Percentiles rank a stretch among this genome's conserved stretches.
These are phyloP conservation scores for Andrena bicolor DNA, from an alignment of 2,888 invertebrate genomes.

Conservation along the genomic window DNA sequence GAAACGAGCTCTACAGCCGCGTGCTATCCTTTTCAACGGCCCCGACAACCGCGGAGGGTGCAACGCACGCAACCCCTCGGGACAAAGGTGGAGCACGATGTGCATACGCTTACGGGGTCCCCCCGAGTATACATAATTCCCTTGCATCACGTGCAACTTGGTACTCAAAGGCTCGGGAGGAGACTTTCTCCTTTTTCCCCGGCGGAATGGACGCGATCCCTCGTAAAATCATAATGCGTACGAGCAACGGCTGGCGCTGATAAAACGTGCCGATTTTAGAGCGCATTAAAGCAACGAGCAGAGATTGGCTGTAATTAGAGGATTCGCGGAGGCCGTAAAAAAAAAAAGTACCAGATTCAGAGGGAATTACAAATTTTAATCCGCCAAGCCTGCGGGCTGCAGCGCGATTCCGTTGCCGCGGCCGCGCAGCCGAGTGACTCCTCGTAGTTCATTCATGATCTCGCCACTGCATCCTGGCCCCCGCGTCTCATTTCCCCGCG, in stretches of 20 bases:
- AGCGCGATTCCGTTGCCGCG: conserved; percentile 42
- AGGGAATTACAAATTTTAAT: conserved; percentile 47
- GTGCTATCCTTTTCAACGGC: conserved; percentile 31
- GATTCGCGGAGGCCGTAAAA: neutral
- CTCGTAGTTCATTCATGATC: conserved; percentile 65
- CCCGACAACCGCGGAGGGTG: conserved; percentile 42
- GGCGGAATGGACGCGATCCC: neutral
- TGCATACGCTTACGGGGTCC: conserved; percentile 12
- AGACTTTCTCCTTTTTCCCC: conserved; percentile 9
- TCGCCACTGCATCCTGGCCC: conserved; percentile 18
- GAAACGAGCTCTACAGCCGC: neutral
- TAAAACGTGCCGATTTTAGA: neutral
- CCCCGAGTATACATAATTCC: conserved; percentile 47
- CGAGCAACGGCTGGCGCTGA: neutral
- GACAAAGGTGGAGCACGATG: conserved; percentile 12
- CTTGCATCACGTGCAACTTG: conserved; percentile 32
- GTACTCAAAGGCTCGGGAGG: conserved; percentile 8
- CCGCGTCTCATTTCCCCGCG: conserved; percentile 32
- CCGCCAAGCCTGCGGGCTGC: neutral
- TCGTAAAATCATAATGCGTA: neutral
- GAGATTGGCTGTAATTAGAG: conserved; percentile 12
- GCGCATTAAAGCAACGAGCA: conserved; percentile 32
- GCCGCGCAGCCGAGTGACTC: conserved; percentile 23
- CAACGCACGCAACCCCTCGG: conserved; percentile 53
- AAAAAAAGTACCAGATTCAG: neutral